phyloP scores from a whole-genome alignment of 92 coral and sea anemone species.

The Galaxea fascicularis region DNA sequence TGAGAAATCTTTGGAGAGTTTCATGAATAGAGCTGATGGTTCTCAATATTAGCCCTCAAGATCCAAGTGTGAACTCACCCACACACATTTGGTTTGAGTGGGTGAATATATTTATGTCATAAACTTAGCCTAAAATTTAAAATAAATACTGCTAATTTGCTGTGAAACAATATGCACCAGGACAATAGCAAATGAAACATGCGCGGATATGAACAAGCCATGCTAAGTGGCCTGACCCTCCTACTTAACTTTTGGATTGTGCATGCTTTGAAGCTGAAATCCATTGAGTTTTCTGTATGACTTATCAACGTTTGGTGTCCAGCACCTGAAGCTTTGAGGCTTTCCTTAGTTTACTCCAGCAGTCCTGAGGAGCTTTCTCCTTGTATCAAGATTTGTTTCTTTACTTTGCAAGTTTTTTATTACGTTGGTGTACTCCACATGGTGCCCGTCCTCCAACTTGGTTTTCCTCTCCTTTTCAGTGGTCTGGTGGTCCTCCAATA shows the following conservation, averaged over 20 bases:
- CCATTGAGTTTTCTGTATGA: neutral
- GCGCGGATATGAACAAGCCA: too few species aligned
- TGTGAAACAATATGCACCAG: too few species aligned
- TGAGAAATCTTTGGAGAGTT: too few species aligned
- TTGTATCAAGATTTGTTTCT: neutral
- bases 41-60: too few species aligned
- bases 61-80: too few species aligned
- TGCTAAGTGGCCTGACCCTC: too few species aligned
- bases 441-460: neutral
- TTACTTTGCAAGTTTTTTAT: neutral
- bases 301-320: slow-evolving; percentile 6
- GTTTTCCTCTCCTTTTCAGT: neutral
- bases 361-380: neutral
- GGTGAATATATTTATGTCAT: too few species aligned
- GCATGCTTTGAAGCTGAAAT: slow-evolving; percentile 15
- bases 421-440: neutral
- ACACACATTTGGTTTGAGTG: too few species aligned
- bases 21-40: too few species aligned
- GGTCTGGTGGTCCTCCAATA: slow-evolving; percentile 7
- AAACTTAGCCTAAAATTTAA: too few species aligned
- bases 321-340: slow-evolving; percentile 20
- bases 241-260: neutral
- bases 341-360: slow-evolving; percentile 10
- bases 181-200: too few species aligned
- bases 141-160: too few species aligned